phyloP scores from a whole-genome alignment of 2,888 invertebrate genomes.

The Panopea generosa region DNA sequence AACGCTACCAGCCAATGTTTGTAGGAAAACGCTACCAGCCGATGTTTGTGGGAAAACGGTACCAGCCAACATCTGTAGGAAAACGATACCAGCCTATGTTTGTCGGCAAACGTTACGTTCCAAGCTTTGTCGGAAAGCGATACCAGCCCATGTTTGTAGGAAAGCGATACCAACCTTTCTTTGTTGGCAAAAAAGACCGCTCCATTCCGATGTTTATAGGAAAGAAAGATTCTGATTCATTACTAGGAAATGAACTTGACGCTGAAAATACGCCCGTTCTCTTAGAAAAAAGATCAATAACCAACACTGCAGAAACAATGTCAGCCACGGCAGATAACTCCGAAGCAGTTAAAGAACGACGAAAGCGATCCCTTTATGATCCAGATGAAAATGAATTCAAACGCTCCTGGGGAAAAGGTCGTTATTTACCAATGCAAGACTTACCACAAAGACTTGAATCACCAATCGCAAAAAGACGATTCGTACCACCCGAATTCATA shows the following conservation, averaged over 20 bases:
- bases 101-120: conserved; percentile 47
- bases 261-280: conserved; percentile 34
- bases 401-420: conserved; percentile 39
- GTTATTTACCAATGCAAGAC: conserved; percentile 46
- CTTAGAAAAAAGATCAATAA: conserved; percentile 51
- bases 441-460: conserved; percentile 4
- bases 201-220: conserved; percentile 62
- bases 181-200: conserved; percentile 61
- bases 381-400: conserved; percentile 15
- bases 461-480: conserved; percentile 32
- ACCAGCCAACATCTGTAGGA: conserved; percentile 48
- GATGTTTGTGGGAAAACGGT: conserved; percentile 66
- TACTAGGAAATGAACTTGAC: neutral
- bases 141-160: conserved; percentile 57
- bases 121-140: conserved; percentile 48
- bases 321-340: neutral
- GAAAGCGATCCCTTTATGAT: conserved; percentile 39
- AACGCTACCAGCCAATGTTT: conserved; percentile 58
- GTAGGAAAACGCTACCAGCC: conserved; percentile 67
- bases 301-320: neutral
- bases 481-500: conserved; percentile 64
- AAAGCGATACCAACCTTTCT: conserved; percentile 55
- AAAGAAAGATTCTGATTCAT: conserved; percentile 22
- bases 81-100: conserved; percentile 55
- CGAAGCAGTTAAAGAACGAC: conserved; percentile 6